These are phyloP conservation scores for Microcebus ravelobensis DNA, from an alignment of 2,113 vertebrate species.

Conservation along the genomic window DNA sequence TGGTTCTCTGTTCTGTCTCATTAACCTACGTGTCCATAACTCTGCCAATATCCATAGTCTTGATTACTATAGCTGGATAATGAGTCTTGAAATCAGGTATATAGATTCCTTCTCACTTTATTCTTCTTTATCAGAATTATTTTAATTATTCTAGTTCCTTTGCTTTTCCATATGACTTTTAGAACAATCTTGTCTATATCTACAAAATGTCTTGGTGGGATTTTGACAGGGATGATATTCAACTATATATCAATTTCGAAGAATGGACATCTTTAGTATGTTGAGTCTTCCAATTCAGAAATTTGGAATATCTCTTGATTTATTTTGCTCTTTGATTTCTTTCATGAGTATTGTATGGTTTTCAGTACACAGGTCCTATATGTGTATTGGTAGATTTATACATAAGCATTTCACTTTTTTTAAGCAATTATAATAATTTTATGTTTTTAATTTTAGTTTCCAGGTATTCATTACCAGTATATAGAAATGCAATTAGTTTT, in stretches of 20 bases:
- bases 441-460: not conserved
- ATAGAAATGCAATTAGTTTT: conserved; percentile 8
- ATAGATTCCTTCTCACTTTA: not conserved
- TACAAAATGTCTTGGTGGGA: not conserved
- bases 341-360: not conserved
- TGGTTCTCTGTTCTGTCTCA: not conserved
- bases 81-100: not conserved
- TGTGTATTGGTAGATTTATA: not conserved
- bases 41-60: not conserved
- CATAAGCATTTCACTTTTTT: not conserved
- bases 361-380: not conserved
- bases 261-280: not conserved
- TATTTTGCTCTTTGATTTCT: conserved; percentile 32
- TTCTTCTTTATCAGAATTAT: not conserved
- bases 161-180: not conserved
- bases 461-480: not conserved
- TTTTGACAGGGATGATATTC: not conserved
- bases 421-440: not conserved
- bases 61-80: not conserved
- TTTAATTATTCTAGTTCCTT: not conserved
- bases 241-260: not conserved
- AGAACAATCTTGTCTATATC: not conserved
- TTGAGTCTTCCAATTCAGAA: not conserved
- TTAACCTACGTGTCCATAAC: not conserved
- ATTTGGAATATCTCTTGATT: not conserved